Evolutionary conservation across 2,797 vertebrate species (phyloP), one percentile per base, ranked within the genome.

Genomic region (Cryptoprocta ferox): DNA sequence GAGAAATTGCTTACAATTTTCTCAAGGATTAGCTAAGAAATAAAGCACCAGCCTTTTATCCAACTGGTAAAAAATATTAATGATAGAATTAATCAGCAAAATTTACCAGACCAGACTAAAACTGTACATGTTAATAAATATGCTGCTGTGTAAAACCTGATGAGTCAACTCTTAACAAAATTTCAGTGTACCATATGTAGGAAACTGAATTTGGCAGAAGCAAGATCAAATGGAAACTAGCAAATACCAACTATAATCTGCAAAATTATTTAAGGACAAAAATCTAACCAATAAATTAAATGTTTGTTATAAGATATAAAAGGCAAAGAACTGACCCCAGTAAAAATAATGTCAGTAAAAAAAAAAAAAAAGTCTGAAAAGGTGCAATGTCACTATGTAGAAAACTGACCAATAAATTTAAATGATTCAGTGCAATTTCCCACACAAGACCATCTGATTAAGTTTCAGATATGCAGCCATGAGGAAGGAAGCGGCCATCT

Each of bases 81-180:
- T 14, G 39, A 32, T n/a, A 81, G n/a, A 78, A 35, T 45, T 88
- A 89, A 79, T 79, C 45, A 91, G 70, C 14, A 92, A 87, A 84
- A 89, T 70, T 56, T 79, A 89, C 42, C 10, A 96, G 45, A 65
- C 24, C 65, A 66, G 50, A 95, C 70, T 90, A 89, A 94, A 90
- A 78, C 26, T 75, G 9, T 10, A 86, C 53, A 30, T 48, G 63
- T 45, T 94, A 91, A 78, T 93, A 91, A 78, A 93, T 42, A 93
- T 11, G n/a, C 16, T 53, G 8, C 18, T 89, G 50, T 70, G 59
- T 89, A 89, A 80, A 97, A 95, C 80, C 26, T n/a, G n/a, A 81
- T 81, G 26, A 78, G 59, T 94, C 53, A 90, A 94, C 24, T 84
- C 48, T 28, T 87, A 42, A 93, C 61, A 94, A 91, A 92, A 95